These are phyloP conservation scores for Virgularia gustaviana DNA, from an alignment of 92 coral and sea anemone species.

Conservation along the genomic window DNA sequence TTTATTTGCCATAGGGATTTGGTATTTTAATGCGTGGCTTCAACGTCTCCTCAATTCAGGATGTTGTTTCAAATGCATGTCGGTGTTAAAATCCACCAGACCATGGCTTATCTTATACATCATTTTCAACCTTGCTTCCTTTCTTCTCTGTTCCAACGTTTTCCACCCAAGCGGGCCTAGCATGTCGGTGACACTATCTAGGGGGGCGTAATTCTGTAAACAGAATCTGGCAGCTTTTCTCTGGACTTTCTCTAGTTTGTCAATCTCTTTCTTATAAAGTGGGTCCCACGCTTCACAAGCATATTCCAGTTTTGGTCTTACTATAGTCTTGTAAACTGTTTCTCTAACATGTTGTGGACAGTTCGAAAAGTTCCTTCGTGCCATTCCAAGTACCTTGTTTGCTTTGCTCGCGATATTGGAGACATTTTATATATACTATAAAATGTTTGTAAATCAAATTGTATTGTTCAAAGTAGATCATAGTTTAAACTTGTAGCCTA, in stretches of 20 bases:
- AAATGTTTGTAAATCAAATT: too few relatives aligned
- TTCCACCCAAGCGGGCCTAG: neutral
- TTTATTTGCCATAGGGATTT: neutral
- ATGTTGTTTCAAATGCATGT: neutral
- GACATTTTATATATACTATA: too few relatives aligned
- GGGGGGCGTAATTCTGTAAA: neutral
- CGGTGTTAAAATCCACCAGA: neutral
- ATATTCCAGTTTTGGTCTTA: conserved; percentile 11
- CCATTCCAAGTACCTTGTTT: conserved; percentile 18
- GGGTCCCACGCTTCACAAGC: conserved; percentile 7
- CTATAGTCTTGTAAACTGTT: too few relatives aligned
- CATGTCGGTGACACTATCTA: neutral
- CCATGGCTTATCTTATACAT: conserved; percentile 12
- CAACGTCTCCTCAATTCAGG: conserved; percentile 6
- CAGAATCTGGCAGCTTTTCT: neutral
- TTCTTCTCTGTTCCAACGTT: conserved; percentile 8
- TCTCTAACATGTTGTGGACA: too few relatives aligned
- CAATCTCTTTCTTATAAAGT: neutral
- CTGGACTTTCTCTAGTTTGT: neutral
- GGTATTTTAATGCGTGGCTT: neutral
- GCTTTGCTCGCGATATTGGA: neutral
- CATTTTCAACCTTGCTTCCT: neutral
- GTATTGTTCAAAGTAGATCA: too few relatives aligned
- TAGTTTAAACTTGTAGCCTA: too few relatives aligned
- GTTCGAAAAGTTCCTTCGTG: conserved; percentile 1